Base-by-base conservation (phyloP, 2,797 vertebrate species). In the Hemibagrus guttatus region DNA sequence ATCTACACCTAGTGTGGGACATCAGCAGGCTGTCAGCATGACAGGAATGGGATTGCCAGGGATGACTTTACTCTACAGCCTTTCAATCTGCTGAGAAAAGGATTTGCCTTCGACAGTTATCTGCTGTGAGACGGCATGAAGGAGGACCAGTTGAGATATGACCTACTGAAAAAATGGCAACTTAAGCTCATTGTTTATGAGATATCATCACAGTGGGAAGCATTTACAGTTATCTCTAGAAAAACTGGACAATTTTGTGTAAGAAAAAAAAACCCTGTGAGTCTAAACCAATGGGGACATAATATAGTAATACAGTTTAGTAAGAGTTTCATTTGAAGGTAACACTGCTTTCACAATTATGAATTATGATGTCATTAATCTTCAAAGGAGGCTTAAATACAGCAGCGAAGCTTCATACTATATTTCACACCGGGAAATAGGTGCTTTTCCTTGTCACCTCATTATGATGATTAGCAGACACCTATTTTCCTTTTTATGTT, bases 31-130 rank as follows among this genome's bases (percentile, higher is more conserved):
- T 71, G 63, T 68, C 81, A 54, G 81, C 12, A 19, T 54, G 81
- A 69, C 28, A 54, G 81, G 63, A 35, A 31, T 23, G 63, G 39
- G 19, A 69, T 68, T 68, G 66, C 31, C 13, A 17, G 66, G 64
- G 66, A 84, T 84, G 58, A 42, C 58, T 72, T 84, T 39, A 84
- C 52, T 69, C 21, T 56, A 84, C 52, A 58, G 31, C 19, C 52
- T 69, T 69, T 14, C 81, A 21, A 23, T 69, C 64, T 72, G 52
- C 46, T 35, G 23, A 17, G 66, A 14, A 14, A 84, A 26, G 52
- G 3, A 56, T 71, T 58, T 31, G n/a, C 9, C 31, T n/a, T 64
- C 17, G 23, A 81, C 58, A 19, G 21, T 66, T 63, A 63, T 46
- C 19, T 59, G 54, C 28, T 79, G 76, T 28, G 26, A 31, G 61